phyloP scores from a whole-genome alignment of 2,888 invertebrate genomes.

The Campoplex nolae region DNA sequence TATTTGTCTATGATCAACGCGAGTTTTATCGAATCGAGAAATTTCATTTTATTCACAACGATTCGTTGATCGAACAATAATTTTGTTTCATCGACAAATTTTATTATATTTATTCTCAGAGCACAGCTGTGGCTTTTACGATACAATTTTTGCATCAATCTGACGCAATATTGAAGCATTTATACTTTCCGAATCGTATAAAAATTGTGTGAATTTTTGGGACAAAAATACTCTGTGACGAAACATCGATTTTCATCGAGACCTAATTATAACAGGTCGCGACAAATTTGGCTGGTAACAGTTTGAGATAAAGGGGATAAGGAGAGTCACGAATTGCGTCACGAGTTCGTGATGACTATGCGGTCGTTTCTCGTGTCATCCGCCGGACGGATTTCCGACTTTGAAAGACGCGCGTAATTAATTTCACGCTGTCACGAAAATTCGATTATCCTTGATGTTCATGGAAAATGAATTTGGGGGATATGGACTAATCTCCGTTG shows the following conservation, averaged over 20 bases:
- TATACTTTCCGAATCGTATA: too few relatives aligned
- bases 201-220: too few relatives aligned
- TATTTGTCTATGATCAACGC: too few relatives aligned
- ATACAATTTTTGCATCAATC: too few relatives aligned
- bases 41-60: too few relatives aligned
- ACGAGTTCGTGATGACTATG: neutral
- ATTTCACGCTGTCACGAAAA: slow-evolving; percentile 65
- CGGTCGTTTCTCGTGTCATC: slow-evolving; percentile 5
- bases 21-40: too few relatives aligned
- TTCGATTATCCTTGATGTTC: slow-evolving; percentile 71
- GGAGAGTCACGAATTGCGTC: neutral
- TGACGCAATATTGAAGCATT: too few relatives aligned
- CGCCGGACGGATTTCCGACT: slow-evolving; percentile 55
- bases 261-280: neutral
- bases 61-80: too few relatives aligned
- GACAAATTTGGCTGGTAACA: neutral
- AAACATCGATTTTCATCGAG: neutral
- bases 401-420: slow-evolving; percentile 65
- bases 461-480: slow-evolving; percentile 40
- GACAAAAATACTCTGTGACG: neutral
- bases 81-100: too few relatives aligned
- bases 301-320: slow-evolving; percentile 13
- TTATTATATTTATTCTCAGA: too few relatives aligned
- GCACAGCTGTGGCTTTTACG: too few relatives aligned
- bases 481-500: slow-evolving; percentile 36